phyloP scores from a whole-genome alignment of 2,797 vertebrate genomes.

The Bryconaethiops microstoma region DNA sequence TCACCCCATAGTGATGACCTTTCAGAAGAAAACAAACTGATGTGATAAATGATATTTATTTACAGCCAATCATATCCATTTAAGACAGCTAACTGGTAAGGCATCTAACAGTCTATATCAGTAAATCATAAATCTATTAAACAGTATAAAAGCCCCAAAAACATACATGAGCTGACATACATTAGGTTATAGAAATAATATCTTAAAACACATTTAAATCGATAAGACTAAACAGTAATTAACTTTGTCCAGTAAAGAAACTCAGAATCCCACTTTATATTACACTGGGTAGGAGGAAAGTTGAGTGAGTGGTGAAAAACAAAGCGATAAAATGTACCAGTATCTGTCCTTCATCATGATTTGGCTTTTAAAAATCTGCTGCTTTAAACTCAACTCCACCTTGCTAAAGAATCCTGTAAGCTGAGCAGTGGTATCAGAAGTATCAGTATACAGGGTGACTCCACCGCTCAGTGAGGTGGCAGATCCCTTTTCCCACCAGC shows the following conservation, averaged over 20 bases:
- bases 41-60: conserved; percentile 25
- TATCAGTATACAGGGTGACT: conserved; percentile 27
- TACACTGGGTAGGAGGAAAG: neutral
- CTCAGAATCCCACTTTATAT: neutral
- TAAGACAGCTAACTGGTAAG: neutral
- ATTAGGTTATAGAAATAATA: conserved; percentile 1
- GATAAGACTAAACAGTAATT: conserved; percentile 8
- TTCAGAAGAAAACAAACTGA: neutral
- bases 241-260: neutral
- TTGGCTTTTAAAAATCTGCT: neutral
- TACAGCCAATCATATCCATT: neutral
- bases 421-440: conserved; percentile 38
- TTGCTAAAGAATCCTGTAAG: conserved; percentile 36
- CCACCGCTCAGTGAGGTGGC: conserved; percentile 69
- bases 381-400: neutral
- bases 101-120: neutral
- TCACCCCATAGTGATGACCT: neutral
- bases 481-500: conserved; percentile 73
- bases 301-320: neutral
- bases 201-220: neutral
- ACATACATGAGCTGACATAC: neutral
- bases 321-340: neutral
- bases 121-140: neutral
- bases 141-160: neutral
- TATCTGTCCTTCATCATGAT: neutral